These are phyloP conservation scores for Potamilus streckersoni DNA, from an alignment of 1,140 invertebrate species.

Conservation along the genomic window DNA sequence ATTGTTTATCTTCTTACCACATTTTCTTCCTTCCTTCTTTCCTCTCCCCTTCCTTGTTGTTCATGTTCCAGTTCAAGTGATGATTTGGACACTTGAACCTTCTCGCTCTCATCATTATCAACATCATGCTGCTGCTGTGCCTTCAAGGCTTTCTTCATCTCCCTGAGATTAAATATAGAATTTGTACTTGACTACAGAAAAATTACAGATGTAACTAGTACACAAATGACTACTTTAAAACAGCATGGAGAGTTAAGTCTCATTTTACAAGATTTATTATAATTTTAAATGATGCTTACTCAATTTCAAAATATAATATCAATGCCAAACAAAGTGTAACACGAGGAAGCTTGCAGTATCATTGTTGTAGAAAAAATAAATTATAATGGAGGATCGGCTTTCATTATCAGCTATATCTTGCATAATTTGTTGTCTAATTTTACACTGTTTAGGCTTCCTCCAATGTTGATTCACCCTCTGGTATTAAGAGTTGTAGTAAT, in stretches of 20 bases:
- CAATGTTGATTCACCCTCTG: too few relatives aligned
- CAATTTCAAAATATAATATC: too few relatives aligned
- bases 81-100: constrained; percentile 56
- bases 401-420: too few relatives aligned
- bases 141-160: constrained; percentile 62
- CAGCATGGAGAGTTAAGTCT: background rate
- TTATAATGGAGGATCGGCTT: too few relatives aligned
- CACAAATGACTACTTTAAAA: background rate
- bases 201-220: background rate
- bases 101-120: constrained; percentile 57
- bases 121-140: constrained; percentile 43
- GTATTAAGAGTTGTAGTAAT: too few relatives aligned
- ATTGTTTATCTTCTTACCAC: background rate
- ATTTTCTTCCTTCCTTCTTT: constrained; percentile 9
- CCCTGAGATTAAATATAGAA: constrained; percentile 42
- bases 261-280: background rate
- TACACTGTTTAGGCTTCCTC: too few relatives aligned
- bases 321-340: too few relatives aligned
- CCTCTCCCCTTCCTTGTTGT: constrained; percentile 9
- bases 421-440: too few relatives aligned
- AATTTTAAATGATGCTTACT: too few relatives aligned
- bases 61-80: constrained; percentile 21
- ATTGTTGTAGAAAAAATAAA: too few relatives aligned
- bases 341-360: too few relatives aligned
- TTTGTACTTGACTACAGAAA: too few relatives aligned